Base-by-base conservation (phyloP, 2,888 invertebrate genomes). In the Drosophila bunnanda region DNA sequence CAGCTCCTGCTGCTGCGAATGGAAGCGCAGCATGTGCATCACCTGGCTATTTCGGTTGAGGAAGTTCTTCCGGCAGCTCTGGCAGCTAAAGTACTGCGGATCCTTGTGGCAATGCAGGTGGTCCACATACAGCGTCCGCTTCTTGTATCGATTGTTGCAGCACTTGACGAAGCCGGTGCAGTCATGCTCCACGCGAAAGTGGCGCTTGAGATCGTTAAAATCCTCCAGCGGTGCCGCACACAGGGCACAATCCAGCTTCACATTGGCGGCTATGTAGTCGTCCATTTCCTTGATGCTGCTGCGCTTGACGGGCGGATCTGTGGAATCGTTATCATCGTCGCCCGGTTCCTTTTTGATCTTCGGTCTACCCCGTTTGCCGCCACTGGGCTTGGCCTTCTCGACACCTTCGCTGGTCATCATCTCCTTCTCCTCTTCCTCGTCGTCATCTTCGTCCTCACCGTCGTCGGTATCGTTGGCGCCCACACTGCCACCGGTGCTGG, bases 111-210 rank as follows among this genome's bases (percentile, higher is more conserved):
- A 78, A 20, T 90, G 89, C 60, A 89, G 53, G 55, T 89, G 89
- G n/a, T 89, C 89, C n/a, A 90, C 89, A 30, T 90, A 89, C 0
- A 87, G 64, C 0, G 89, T 82, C 0, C 89, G 80, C 38, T 89
- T 89, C 43, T 78, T 79, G 44, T 89, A 89, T 0, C 90, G 89
- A 72, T 90, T 89, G 20, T 90, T 90, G 57, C 89, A 89, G 50
- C 89, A 89, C 39, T 78, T 72, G 38, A 90, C 75, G 28, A 89
- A 89, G 0, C 90, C 89, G 4, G 77, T 80, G 53, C 90, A 87
- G 20, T 79, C 77, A 60, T 89, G 89, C 38, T 58, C 74, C 43
- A 52, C 25, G 1, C 90, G 82, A 52, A 89, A 89, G 74, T 89
- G 89, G 1, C 79, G 79, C 65, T 89, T 89, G 38, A 89, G 69